Evolutionary conservation across 2,888 invertebrate genomes (phyloP).

Genomic region (Drosophila sordidula): DNA sequence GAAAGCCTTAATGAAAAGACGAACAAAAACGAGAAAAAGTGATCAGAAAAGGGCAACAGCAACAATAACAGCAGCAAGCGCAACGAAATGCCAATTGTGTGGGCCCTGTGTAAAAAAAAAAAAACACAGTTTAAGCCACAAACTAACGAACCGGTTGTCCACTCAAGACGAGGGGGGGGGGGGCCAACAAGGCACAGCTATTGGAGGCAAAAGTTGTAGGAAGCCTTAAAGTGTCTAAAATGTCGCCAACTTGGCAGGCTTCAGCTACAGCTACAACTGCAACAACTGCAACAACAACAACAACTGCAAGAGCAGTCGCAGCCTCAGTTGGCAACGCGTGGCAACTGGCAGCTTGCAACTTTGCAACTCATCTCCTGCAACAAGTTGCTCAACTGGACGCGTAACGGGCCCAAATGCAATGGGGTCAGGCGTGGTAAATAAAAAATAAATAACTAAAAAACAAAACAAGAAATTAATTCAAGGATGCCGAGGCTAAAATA

Average conservation of each 20-base stretch:
- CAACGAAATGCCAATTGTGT: conserved; percentile 28
- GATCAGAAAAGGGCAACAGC: conserved; percentile 24
- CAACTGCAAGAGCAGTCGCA: conserved; percentile 10
- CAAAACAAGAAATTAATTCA: neutral
- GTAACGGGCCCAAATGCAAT: conserved; percentile 62
- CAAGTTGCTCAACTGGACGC: conserved; percentile 76
- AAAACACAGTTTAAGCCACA: conserved; percentile 23
- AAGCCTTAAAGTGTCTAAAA: conserved; percentile 78
- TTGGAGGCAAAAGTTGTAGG: conserved; percentile 46
- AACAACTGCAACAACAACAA: neutral
- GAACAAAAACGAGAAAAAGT: conserved; percentile 20
- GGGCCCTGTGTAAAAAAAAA: conserved; percentile 20
- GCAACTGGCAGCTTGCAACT: conserved; percentile 23
- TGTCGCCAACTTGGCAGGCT: conserved; percentile 80
- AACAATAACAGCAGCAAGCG: conserved; percentile 5
- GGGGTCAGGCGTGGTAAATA: conserved; percentile 54
- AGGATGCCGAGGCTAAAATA: conserved; percentile 3
- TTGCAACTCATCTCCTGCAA: conserved; percentile 57
- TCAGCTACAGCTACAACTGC: conserved; percentile 28
- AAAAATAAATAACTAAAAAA: neutral
- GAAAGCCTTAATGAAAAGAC: conserved; percentile 15
- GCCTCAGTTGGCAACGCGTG: conserved; percentile 28
- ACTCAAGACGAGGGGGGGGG: neutral
- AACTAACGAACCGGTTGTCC: conserved; percentile 17
- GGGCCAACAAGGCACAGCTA: neutral